A percentile compares a stretch with the other conserved stretches of the same genome.
These are phyloP conservation scores for Hippotragus niger DNA, from an alignment of 2,113 vertebrate genomes.

Conservation along the genomic window DNA sequence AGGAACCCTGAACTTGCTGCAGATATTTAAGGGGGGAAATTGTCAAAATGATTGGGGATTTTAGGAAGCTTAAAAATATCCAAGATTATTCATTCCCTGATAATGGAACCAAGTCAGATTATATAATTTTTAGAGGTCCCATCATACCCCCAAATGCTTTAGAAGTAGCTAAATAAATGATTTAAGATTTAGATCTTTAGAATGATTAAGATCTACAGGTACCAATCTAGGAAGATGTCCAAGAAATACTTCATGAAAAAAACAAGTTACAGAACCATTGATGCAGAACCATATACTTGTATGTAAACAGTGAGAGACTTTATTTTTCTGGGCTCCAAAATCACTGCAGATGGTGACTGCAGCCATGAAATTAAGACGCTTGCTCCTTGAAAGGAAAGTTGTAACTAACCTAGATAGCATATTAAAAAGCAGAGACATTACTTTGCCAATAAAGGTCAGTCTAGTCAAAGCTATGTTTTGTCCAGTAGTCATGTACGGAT, in stretches of 20 bases:
- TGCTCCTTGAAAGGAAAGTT: background rate
- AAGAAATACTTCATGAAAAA: accelerated
- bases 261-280: background rate
- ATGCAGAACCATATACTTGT: background rate
- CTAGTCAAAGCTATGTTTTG: background rate
- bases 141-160: background rate
- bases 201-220: background rate
- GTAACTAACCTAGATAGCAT: background rate
- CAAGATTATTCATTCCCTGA: background rate
- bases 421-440: background rate
- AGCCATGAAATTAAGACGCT: background rate
- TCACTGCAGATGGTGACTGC: background rate
- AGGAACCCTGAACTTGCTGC: background rate
- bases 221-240: accelerated
- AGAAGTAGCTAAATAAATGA: background rate
- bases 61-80: background rate
- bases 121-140: too few species aligned
- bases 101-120: background rate
- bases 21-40: background rate
- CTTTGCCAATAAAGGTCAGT: background rate
- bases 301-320: background rate
- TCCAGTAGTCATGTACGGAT: background rate
- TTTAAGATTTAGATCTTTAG: background rate
- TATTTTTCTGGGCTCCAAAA: background rate
- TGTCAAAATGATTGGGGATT: background rate